Evolutionary conservation across 2,888 invertebrate genomes (phyloP).

Genomic region (Brenthis hecate): DNA sequence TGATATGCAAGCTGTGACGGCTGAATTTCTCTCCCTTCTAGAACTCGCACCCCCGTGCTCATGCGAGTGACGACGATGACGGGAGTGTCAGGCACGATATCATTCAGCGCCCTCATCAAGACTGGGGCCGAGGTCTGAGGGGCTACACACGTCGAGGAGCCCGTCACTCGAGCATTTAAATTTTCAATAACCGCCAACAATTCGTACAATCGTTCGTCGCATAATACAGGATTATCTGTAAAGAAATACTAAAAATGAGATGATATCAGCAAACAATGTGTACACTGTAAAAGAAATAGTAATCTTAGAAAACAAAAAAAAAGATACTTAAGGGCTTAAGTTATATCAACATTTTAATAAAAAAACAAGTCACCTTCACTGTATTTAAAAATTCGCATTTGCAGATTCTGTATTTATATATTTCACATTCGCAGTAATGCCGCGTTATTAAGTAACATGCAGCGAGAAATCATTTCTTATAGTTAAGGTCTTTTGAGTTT

Average conservation of each 20-base stretch:
- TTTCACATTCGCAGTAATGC: slow-evolving; percentile 22
- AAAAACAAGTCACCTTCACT: not conserved
- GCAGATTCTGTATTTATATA: not conserved
- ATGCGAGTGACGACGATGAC: slow-evolving; percentile 62
- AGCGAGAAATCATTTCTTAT: not conserved
- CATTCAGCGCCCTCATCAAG: slow-evolving; percentile 66
- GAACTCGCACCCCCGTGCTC: slow-evolving; percentile 48
- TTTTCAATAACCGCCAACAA: slow-evolving; percentile 86
- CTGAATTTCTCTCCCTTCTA: slow-evolving; percentile 47
- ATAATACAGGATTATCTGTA: slow-evolving; percentile 91
- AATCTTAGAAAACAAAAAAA: not conserved
- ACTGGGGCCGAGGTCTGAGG: slow-evolving; percentile 60
- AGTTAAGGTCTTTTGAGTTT: not conserved
- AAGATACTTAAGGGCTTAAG: not conserved
- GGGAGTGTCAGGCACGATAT: slow-evolving; percentile 59
- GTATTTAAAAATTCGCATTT: slow-evolving; percentile 14
- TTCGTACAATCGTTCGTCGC: slow-evolving; percentile 88
- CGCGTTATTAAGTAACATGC: slow-evolving; percentile 3
- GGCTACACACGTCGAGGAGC: slow-evolving; percentile 82
- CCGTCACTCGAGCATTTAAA: slow-evolving; percentile 87
- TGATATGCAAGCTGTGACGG: slow-evolving; percentile 59
- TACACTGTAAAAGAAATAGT: not conserved
- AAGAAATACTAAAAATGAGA: slow-evolving; percentile 38
- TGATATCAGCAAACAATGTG: not conserved
- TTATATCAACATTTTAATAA: not conserved